Base-by-base conservation (phyloP, 2,888 invertebrate genomes). In the Drosophila barbarae region DNA sequence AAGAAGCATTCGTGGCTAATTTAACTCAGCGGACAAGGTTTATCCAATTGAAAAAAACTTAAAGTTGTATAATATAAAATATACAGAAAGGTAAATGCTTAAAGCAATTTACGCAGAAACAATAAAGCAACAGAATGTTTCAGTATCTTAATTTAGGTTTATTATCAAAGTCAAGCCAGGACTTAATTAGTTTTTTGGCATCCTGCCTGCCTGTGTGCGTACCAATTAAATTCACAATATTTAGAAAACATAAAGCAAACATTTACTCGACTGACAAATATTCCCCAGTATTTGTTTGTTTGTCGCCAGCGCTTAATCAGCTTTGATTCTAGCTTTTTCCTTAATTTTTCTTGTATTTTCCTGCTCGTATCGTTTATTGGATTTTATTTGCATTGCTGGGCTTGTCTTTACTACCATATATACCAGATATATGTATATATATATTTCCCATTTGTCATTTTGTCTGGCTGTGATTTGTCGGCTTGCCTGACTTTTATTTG, bases 381-480 rank as follows among this genome's bases (percentile, higher is more conserved):
- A 55, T 41, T 58, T 58, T 57, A 41, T 58, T 58, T 55, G 54
- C 18, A 15, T 35, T 53, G 54, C 13, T 47, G 15, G 30, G 38
- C 1, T 10, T 50, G 21, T 41, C 21, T 39, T 0, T 23, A 23
- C 23, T 23, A 23, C 4, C 1, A 23, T 23, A 4, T 23, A 23
- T 23, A 5, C 3, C 12, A 13, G 13, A n/a, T 23, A 41, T 41
- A 13, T 23, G 8, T 2, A n/a, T 2, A 15, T 32, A 32, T 18
- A 64, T 15, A 30, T 61, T 42, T 35, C 23, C 30, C 42, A 65
- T 63, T 65, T 52, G 52, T 44, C 44, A 53, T 32, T 28, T 46
- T 47, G 39, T 49, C 28, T n/a, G 26, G 10, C 41, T 47, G 39
- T 42, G 64, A 61, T 63, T 61, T 61, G 41, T 64, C 61, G 64